These are phyloP conservation scores for Mola mola DNA, from an alignment of 2,113 vertebrate species.

Conservation along the genomic window DNA sequence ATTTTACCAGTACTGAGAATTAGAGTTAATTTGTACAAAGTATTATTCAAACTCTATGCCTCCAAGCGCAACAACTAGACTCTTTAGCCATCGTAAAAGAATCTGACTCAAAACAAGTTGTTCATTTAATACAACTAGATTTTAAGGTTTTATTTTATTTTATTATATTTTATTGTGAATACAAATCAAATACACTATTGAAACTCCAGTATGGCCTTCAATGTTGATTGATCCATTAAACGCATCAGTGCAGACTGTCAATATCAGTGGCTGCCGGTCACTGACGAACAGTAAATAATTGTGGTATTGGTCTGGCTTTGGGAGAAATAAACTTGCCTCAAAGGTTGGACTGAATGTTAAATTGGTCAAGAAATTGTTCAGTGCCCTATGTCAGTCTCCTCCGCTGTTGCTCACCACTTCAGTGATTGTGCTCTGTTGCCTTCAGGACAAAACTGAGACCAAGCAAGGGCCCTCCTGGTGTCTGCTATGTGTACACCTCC, in stretches of 20 bases:
- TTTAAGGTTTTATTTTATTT: too few relatives aligned
- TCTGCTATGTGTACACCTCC: slow-evolving; percentile 10
- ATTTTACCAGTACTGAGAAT: too few relatives aligned
- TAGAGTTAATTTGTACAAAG: too few relatives aligned
- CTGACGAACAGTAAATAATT: background rate
- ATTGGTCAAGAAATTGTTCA: background rate
- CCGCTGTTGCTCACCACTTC: too few relatives aligned
- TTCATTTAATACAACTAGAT: too few relatives aligned
- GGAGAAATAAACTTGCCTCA: background rate
- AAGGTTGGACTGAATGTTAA: background rate
- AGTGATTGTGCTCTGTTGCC: background rate
- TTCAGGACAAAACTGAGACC: slow-evolving; percentile 13
- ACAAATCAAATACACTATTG: background rate
- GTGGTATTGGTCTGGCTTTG: background rate
- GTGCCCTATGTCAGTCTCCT: too few relatives aligned
- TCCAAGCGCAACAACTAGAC: too few relatives aligned
- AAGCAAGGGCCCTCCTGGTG: too few relatives aligned
- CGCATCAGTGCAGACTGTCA: slow-evolving; percentile 5
- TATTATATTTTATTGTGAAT: background rate
- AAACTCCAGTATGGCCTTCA: background rate
- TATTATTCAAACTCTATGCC: too few relatives aligned
- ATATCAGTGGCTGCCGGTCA: background rate
- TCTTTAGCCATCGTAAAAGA: too few relatives aligned
- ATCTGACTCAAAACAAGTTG: too few relatives aligned
- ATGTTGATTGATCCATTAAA: slow-evolving; percentile 2